Base-by-base conservation (phyloP, 1,140 invertebrate species). In the Papilio polyxenes region DNA sequence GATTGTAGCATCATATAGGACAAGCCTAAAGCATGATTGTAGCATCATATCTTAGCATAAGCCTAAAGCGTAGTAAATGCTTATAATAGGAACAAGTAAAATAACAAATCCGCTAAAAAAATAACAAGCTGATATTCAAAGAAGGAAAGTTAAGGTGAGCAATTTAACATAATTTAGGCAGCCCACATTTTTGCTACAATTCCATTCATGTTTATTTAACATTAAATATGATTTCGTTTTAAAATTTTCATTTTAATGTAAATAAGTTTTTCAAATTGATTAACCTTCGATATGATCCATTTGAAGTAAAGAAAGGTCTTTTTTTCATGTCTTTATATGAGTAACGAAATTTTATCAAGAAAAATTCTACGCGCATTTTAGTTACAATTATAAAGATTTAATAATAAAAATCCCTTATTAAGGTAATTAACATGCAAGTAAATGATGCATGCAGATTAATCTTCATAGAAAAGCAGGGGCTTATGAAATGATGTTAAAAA, bases 381-480 rank as follows among this genome's bases (percentile, higher is more conserved):
- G 37, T 37, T 59, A 59, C 17, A 59, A 59, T 20, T 13, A 11
- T 65, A 65, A 5, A 65, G 62, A 65, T 59, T 59, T 20, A 20
- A 65, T 65, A 11, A 23, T 13, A 5, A 31, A 65, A 65, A 62
- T n/a, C 6, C 23, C 4, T 65, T 13, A 65, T 65, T 65, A 37
- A 65, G 20, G 62, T 65, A 31, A 31, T 65, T 65, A 65, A 65
- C 65, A 72, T 72, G 65, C 65, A 72, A 72, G 13, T 0, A 72
- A 72, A 72, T 40, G 65, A 40, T 72, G 13, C 65, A 72, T 72
- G 65, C 65, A 72, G 62, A 31, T 31, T 23, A 15, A 65, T 65
- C 31, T 23, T 62, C 1, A 62, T 23, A 20, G 6, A 59, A 65
- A 65, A 13, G 10, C 9, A 13, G 23, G 62, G 62, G 6, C 13